Percentiles rank a stretch among this genome's conserved stretches.
These are phyloP conservation scores for Melanostoma scalare DNA, from an alignment of 2,888 invertebrate genomes.

Conservation along the genomic window DNA sequence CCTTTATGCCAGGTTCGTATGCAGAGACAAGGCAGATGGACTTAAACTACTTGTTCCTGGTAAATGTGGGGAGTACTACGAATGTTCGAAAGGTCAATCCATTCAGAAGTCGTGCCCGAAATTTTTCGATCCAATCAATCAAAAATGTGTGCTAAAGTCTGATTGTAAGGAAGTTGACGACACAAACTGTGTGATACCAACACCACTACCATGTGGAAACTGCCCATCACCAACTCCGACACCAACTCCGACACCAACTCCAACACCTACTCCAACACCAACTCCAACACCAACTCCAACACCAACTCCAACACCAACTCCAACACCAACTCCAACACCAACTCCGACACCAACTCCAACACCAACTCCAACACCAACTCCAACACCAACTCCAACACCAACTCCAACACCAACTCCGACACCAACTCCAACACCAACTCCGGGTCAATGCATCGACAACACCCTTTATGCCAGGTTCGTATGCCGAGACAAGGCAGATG, in stretches of 20 bases:
- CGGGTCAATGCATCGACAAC: slow-evolving; percentile 58
- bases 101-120: slow-evolving; percentile 73
- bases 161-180: slow-evolving; percentile 75
- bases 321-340: too few species aligned
- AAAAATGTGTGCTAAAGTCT: slow-evolving; percentile 76
- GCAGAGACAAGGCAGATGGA: slow-evolving; percentile 76
- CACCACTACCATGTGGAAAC: slow-evolving; percentile 24
- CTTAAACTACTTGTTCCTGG: slow-evolving; percentile 78
- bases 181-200: slow-evolving; percentile 44
- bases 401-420: too few species aligned
- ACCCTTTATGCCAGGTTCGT: slow-evolving; percentile 76
- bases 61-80: slow-evolving; percentile 78
- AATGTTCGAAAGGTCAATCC: slow-evolving; percentile 75
- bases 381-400: too few species aligned
- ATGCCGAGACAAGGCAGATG: slow-evolving; percentile 76
- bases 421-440: too few species aligned
- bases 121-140: slow-evolving; percentile 75
- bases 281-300: too few species aligned
- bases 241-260: too few species aligned
- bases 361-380: too few species aligned
- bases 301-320: too few species aligned
- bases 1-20: slow-evolving; percentile 76
- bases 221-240: background rate
- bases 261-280: too few species aligned
- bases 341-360: too few species aligned